A percentile compares a stretch with the other conserved stretches of the same genome.
phyloP scores from a whole-genome alignment of 1,140 invertebrate genomes.

The Agrilus planipennis region DNA sequence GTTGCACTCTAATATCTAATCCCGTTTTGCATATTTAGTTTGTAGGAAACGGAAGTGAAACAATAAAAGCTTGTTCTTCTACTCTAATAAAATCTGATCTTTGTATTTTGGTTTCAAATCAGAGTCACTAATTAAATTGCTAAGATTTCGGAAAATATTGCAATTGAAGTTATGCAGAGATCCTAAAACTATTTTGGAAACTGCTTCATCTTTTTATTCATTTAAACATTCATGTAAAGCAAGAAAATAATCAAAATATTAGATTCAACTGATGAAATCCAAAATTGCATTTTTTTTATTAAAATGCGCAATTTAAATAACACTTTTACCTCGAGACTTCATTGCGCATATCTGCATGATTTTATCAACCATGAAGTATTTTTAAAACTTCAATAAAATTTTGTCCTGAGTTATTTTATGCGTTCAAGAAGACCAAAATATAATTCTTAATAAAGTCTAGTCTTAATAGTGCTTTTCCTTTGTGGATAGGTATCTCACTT shows the following conservation, averaged over 20 bases:
- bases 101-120: too few relatives aligned
- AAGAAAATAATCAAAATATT: constrained; percentile 4
- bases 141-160: constrained; percentile 3
- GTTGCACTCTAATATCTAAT: too few relatives aligned
- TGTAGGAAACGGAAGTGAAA: too few relatives aligned
- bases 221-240: constrained; percentile 4
- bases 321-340: too few relatives aligned
- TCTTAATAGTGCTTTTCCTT: too few relatives aligned
- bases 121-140: background rate
- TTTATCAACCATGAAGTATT: background rate
- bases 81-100: too few relatives aligned
- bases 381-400: constrained; percentile 3
- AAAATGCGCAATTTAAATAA: constrained; percentile 1
- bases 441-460: background rate
- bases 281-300: constrained; percentile 5
- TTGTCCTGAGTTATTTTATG: constrained; percentile 2
- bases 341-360: background rate
- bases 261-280: constrained; percentile 4
- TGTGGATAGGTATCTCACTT: too few relatives aligned
- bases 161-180: constrained; percentile 2
- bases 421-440: background rate
- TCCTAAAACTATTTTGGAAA: constrained; percentile 3
- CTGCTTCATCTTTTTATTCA: constrained; percentile 3
- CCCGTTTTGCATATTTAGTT: too few relatives aligned
- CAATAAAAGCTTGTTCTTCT: too few relatives aligned